Evolutionary conservation across 2,113 vertebrate genomes (phyloP).

Genomic region (Rhinogobius similis): DNA sequence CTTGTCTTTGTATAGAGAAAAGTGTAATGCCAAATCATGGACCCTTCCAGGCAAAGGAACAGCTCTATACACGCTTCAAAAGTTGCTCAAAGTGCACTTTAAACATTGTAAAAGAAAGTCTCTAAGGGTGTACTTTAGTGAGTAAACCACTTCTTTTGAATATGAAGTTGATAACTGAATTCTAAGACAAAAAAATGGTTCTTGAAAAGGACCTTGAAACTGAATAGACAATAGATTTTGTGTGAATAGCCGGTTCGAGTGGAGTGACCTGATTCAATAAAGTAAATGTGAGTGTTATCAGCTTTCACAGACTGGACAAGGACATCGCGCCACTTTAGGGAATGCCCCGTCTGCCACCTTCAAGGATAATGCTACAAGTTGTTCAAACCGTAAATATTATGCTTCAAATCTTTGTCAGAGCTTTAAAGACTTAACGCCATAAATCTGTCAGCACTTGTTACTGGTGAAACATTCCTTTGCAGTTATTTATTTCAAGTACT

Average conservation of each 20-base stretch:
- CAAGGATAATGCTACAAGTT: constrained; percentile 49
- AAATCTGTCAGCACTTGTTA: no score
- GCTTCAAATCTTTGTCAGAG: no score
- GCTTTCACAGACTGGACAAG: constrained; percentile 40
- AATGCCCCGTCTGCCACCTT: constrained; percentile 50
- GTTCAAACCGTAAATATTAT: neutral
- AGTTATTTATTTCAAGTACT: no score
- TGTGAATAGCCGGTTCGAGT: constrained; percentile 43
- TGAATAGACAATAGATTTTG: constrained; percentile 26
- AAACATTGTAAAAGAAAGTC: neutral
- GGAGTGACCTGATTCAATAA: constrained; percentile 62
- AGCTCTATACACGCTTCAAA: neutral
- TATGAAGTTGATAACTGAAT: constrained; percentile 33
- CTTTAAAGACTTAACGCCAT: no score
- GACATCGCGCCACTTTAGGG: constrained; percentile 42
- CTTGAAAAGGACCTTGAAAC: constrained; percentile 46
- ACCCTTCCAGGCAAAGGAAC: neutral
- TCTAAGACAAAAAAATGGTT: constrained; percentile 30
- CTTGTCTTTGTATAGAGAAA: no score
- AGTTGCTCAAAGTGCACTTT: neutral
- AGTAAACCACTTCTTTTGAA: constrained; percentile 41
- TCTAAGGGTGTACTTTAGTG: constrained; percentile 32
- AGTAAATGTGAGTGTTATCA: constrained; percentile 61
- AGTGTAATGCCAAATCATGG: neutral
- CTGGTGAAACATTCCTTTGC: no score